These are phyloP conservation scores for Lasioglossum zephyrum DNA, from an alignment of 2,888 invertebrate genomes.

Conservation along the genomic window DNA sequence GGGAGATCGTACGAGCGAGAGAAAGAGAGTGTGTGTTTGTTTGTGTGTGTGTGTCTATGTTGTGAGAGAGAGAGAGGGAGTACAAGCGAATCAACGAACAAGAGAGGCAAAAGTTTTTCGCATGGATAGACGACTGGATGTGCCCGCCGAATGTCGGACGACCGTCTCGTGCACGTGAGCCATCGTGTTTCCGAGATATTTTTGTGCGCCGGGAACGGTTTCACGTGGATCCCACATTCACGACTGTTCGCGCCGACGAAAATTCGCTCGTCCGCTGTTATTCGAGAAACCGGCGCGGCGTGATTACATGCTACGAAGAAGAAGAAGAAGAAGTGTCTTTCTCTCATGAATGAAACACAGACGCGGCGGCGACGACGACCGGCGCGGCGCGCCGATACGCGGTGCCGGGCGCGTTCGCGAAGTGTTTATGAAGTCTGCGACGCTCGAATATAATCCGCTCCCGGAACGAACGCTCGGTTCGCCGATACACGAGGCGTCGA, in stretches of 20 bases:
- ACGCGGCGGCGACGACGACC: neutral
- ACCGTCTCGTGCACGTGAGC: conserved; percentile 45
- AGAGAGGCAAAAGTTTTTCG: conserved; percentile 50
- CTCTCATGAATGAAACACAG: conserved; percentile 16
- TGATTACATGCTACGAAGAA: neutral
- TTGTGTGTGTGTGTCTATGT: too few relatives aligned
- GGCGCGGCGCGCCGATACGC: neutral
- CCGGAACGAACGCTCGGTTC: conserved; percentile 8
- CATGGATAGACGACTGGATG: conserved; percentile 47
- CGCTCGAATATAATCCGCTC: conserved; percentile 14
- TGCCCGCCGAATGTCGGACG: conserved; percentile 38
- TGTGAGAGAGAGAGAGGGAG: neutral
- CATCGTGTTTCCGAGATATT: conserved; percentile 53
- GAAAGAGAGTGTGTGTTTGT: neutral
- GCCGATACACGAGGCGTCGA: conserved; percentile 22
- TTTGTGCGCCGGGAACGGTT: conserved; percentile 47
- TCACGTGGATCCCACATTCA: neutral
- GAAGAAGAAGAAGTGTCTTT: conserved; percentile 5
- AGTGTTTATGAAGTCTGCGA: conserved; percentile 17
- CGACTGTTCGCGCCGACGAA: neutral
- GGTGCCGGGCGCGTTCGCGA: neutral
- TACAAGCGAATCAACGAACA: neutral
- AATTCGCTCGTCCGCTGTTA: neutral
- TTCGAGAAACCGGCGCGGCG: neutral
- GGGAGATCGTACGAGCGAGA: conserved; percentile 22